phyloP scores from a whole-genome alignment of 2,113 vertebrate species.

The Callionymus lyra region DNA sequence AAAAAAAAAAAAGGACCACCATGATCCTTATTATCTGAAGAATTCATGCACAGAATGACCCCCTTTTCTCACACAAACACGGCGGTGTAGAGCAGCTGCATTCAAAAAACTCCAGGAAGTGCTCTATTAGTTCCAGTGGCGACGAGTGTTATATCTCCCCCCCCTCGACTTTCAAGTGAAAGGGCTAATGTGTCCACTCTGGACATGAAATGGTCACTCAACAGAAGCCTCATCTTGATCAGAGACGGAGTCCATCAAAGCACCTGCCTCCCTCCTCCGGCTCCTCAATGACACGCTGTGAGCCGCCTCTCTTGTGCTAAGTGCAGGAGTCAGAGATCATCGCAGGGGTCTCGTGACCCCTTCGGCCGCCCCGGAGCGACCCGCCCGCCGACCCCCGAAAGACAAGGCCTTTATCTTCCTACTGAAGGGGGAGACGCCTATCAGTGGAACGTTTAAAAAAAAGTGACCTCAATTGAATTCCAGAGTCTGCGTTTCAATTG shows the following conservation, averaged over 20 bases:
- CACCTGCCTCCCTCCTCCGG: conserved; percentile 12
- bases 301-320: conserved; percentile 20
- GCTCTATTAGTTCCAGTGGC: conserved; percentile 64
- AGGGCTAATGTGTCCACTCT: conserved; percentile 17
- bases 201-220: conserved; percentile 10
- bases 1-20: conserved; percentile 32
- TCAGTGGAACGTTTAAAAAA: conserved; percentile 12
- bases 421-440: conserved; percentile 1
- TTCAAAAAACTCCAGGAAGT: conserved; percentile 56
- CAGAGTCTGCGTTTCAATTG: background rate
- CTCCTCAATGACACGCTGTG: conserved; percentile 10
- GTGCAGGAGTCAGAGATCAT: conserved; percentile 26
- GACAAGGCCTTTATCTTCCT: too few species aligned
- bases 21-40: conserved; percentile 35
- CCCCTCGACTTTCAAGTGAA: conserved; percentile 30
- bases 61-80: conserved; percentile 14
- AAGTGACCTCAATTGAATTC: conserved; percentile 14
- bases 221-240: background rate
- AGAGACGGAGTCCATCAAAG: conserved; percentile 11
- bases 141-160: conserved; percentile 57
- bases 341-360: conserved; percentile 24
- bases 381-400: conserved; percentile 27
- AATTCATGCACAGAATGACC: conserved; percentile 32
- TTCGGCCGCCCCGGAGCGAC: conserved; percentile 3
- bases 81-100: conserved; percentile 53